A percentile compares a stretch with the other conserved stretches of the same genome.
phyloP scores from a whole-genome alignment of 2,113 vertebrate genomes.

The Antechinus flavipes region DNA sequence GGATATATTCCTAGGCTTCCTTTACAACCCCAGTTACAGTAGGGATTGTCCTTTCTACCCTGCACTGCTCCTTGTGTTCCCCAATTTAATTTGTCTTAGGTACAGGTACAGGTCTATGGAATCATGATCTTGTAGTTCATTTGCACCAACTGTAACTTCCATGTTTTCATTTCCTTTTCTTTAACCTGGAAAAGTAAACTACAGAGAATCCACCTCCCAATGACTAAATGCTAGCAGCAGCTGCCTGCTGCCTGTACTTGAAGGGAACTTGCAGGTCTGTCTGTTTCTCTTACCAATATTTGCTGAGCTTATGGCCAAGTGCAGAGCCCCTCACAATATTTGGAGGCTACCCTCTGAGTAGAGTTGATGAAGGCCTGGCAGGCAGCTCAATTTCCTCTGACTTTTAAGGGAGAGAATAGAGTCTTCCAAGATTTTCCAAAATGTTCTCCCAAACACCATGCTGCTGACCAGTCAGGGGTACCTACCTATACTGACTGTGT shows the following conservation, averaged over 20 bases:
- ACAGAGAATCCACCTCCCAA: neutral
- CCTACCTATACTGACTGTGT: no score
- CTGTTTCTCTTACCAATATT: fast-evolving
- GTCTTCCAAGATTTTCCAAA: neutral
- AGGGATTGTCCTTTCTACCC: neutral
- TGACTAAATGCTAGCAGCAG: fast-evolving
- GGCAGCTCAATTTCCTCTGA: neutral
- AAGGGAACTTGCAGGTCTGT: neutral
- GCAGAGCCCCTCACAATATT: no score
- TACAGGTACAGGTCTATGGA: neutral
- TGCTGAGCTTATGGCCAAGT: neutral
- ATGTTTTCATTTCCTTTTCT: neutral
- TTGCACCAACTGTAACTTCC: neutral
- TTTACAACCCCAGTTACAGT: neutral
- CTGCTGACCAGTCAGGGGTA: fast-evolving
- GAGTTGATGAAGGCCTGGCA: no score
- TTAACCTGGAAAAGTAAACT: neutral
- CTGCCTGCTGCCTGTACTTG: neutral
- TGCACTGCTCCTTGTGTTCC: neutral
- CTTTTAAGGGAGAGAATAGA: no score
- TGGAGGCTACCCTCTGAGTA: neutral
- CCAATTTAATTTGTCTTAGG: neutral
- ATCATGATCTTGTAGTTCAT: neutral
- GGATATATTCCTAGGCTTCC: neutral
- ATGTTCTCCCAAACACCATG: neutral